phyloP scores from a whole-genome alignment of 1,140 invertebrate genomes.

The Centruroides sculpturatus region DNA sequence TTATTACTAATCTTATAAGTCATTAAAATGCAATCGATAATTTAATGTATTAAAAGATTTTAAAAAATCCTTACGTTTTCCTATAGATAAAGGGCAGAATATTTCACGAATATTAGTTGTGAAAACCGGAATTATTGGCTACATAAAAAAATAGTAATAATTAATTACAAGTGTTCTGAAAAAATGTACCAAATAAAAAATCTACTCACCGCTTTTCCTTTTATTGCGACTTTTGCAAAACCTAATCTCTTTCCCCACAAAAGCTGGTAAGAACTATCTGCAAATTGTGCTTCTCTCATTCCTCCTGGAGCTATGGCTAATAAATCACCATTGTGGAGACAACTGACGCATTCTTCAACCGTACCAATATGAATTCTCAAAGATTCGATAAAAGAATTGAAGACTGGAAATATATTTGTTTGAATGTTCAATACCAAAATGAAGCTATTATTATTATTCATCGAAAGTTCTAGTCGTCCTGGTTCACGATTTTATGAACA shows the following conservation, averaged over 20 bases:
- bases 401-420: no score
- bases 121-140: constrained; percentile 81
- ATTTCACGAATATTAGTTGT: constrained; percentile 90
- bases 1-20: no score
- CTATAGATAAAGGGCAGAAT: constrained; percentile 43
- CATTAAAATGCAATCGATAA: no score
- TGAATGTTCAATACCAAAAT: no score
- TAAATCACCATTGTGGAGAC: constrained; percentile 51
- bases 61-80: constrained; percentile 5
- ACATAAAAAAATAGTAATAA: neutral
- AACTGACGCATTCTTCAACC: no score
- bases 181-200: neutral
- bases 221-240: constrained; percentile 93
- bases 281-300: constrained; percentile 76
- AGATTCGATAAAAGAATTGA: no score
- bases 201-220: constrained; percentile 56
- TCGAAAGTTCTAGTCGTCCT: no score
- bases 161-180: no score
- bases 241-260: constrained; percentile 62
- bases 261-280: constrained; percentile 30
- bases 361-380: no score
- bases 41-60: no score
- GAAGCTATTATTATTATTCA: no score
- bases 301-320: constrained; percentile 94
- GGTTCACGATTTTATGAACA: no score